phyloP scores from a whole-genome alignment of 2,888 invertebrate species.

The Latrodectus hesperus region DNA sequence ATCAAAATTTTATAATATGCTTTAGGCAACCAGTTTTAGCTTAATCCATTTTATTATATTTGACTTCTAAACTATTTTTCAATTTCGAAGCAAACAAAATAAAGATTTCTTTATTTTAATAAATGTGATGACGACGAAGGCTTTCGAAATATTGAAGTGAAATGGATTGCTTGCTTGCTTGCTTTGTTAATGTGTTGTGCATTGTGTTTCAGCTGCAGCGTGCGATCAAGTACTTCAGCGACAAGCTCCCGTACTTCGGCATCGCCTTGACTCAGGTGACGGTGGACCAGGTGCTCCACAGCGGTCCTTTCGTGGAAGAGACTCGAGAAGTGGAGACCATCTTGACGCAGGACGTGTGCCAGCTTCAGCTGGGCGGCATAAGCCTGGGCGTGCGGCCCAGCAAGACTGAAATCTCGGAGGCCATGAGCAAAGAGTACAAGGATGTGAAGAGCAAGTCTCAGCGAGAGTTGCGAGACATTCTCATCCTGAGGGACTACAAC shows the following conservation, averaged over 20 bases:
- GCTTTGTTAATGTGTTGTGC: too few species aligned
- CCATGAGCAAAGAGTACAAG: conserved; percentile 74
- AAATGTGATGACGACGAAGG: too few species aligned
- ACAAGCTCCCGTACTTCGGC: conserved; percentile 82
- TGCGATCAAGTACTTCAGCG: conserved; percentile 79
- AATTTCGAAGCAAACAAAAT: too few species aligned
- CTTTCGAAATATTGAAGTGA: too few species aligned
- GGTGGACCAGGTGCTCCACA: conserved; percentile 79
- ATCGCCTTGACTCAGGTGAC: conserved; percentile 82
- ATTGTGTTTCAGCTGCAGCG: conserved; percentile 63
- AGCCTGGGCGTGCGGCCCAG: conserved; percentile 78
- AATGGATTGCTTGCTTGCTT: too few species aligned
- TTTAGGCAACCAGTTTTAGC: too few species aligned
- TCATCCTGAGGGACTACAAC: conserved; percentile 81
- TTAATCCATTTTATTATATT: too few species aligned
- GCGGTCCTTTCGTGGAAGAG: conserved; percentile 76
- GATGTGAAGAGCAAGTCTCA: conserved; percentile 74
- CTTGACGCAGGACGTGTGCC: conserved; percentile 81
- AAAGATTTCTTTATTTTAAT: too few species aligned
- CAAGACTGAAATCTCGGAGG: conserved; percentile 74
- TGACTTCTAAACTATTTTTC: too few species aligned
- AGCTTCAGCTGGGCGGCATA: conserved; percentile 80
- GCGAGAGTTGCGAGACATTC: conserved; percentile 79
- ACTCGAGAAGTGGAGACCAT: conserved; percentile 80
- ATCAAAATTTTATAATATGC: too few species aligned